phyloP scores from a whole-genome alignment of 1,140 invertebrate species.

The Drosophila serrata region DNA sequence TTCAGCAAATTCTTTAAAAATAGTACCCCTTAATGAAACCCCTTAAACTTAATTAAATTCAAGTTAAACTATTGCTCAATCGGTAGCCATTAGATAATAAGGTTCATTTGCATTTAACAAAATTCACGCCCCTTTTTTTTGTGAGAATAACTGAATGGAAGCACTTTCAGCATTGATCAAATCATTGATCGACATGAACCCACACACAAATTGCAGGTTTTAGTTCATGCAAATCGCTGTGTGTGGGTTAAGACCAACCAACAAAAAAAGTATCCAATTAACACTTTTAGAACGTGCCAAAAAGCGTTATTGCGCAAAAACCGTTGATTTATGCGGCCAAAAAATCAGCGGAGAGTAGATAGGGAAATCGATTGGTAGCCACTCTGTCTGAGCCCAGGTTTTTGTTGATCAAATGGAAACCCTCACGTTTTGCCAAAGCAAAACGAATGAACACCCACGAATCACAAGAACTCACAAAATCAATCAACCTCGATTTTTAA shows the following conservation, averaged over 20 bases:
- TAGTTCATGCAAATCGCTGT: constrained; percentile 26
- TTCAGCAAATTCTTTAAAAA: background rate
- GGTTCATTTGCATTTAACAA: constrained; percentile 37
- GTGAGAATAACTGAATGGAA: constrained; percentile 20
- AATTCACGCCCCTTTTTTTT: background rate
- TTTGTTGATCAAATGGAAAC: constrained; percentile 28
- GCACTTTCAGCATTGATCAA: constrained; percentile 42
- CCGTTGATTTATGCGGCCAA: constrained; percentile 65
- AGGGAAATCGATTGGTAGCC: constrained; percentile 58
- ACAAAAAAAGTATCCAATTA: constrained; percentile 56
- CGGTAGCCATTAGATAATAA: constrained; percentile 22
- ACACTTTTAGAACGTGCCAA: constrained; percentile 70
- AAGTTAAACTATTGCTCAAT: background rate
- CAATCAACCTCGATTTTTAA: constrained; percentile 65
- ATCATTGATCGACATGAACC: constrained; percentile 40
- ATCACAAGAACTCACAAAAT: constrained; percentile 49
- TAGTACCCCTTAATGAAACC: background rate
- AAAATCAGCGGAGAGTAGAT: constrained; percentile 23
- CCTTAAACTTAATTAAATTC: background rate
- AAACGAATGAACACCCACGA: constrained; percentile 55
- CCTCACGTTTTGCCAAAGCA: constrained; percentile 31
- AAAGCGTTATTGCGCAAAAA: constrained; percentile 63
- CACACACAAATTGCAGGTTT: constrained; percentile 23
- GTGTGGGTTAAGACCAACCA: constrained; percentile 21
- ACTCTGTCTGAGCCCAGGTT: constrained; percentile 49